phyloP scores from a whole-genome alignment of 2,113 vertebrate species.

The Mesitornis unicolor region DNA sequence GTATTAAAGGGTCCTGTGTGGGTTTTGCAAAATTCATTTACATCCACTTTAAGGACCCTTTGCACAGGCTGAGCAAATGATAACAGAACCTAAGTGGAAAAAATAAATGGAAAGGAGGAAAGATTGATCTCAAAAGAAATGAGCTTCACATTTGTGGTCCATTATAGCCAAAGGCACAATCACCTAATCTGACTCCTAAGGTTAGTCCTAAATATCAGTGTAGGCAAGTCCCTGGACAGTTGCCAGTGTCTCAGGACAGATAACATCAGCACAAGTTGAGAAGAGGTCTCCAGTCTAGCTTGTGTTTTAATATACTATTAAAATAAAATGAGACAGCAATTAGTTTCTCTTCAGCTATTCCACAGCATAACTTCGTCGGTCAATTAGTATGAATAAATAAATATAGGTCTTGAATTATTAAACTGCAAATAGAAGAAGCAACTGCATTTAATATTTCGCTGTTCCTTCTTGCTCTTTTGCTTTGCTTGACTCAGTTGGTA shows the following conservation, averaged over 20 bases:
- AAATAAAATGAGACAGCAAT: slow-evolving; percentile 69
- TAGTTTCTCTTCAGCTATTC: slow-evolving; percentile 70
- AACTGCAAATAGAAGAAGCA: slow-evolving; percentile 53
- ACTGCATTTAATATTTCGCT: slow-evolving; percentile 56
- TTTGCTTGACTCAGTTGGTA: neutral
- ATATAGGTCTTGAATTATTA: slow-evolving; percentile 70
- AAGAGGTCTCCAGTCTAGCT: slow-evolving; percentile 47
- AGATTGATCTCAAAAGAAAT: slow-evolving; percentile 25
- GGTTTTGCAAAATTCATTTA: slow-evolving; percentile 49
- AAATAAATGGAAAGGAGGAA: neutral
- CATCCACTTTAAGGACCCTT: neutral
- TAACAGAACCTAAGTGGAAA: neutral
- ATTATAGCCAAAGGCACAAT: slow-evolving; percentile 27
- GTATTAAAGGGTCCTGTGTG: slow-evolving; percentile 32
- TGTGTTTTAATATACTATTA: slow-evolving; percentile 55
- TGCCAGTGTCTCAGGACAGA: slow-evolving; percentile 49
- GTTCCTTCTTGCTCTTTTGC: slow-evolving; percentile 27
- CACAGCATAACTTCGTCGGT: slow-evolving; percentile 60
- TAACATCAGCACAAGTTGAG: slow-evolving; percentile 48
- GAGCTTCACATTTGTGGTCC: slow-evolving; percentile 16
- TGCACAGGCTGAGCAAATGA: neutral
- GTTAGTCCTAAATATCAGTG: slow-evolving; percentile 45
- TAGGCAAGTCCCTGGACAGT: slow-evolving; percentile 48
- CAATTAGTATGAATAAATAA: slow-evolving; percentile 76
- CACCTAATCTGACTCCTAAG: slow-evolving; percentile 52